Evolutionary conservation across 2,113 vertebrate genomes (phyloP).

Genomic region (Xenopus tropicalis): UCB_Xtro_10.0 CM004447.2:24085001-24085500

Average conservation of each 20-base stretch:
- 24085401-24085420: too few species aligned
- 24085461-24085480: not conserved
- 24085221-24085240: slow-evolving; percentile 95
- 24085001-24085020: too few species aligned
- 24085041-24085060: too few species aligned
- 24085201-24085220: slow-evolving; percentile 97
- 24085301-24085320: slow-evolving; percentile 93
- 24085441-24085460: too few species aligned
- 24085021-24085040: too few species aligned
- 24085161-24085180: not conserved
- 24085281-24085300: slow-evolving; percentile 96
- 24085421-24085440: too few species aligned
- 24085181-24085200: slow-evolving; percentile 91
- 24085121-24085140: too few species aligned
- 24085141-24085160: too few species aligned
- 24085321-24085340: slow-evolving; percentile 96
- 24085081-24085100: too few species aligned
- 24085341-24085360: slow-evolving; percentile 96
- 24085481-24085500: slow-evolving; percentile 90
- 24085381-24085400: too few species aligned
- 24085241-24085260: slow-evolving; percentile 95
- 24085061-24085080: too few species aligned
- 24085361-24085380: slow-evolving; percentile 46
- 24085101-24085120: too few species aligned
- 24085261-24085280: slow-evolving; percentile 95